Percentiles rank a stretch among this genome's conserved stretches.
Conservation (phyloP, 2,113 vertebrate genomes). For the Petroica traversi region DNA sequence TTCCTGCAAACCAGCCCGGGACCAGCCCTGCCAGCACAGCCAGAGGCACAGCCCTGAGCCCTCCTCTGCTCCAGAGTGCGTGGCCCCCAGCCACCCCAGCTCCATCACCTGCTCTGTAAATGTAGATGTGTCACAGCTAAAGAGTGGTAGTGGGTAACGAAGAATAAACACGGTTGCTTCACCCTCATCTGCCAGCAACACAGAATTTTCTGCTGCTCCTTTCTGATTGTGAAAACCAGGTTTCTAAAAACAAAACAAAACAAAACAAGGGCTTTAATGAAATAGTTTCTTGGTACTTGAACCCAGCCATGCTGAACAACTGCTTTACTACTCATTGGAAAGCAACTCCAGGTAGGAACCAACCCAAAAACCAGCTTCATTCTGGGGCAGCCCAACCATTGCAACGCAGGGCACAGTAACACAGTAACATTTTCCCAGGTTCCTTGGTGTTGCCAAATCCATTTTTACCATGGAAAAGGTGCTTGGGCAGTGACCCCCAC, state of each 20-base stretch:
- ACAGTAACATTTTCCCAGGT: background rate
- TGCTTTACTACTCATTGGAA: background rate
- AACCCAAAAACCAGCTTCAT: background rate
- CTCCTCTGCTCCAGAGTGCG: background rate
- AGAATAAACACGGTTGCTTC: background rate
- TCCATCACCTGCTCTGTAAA: background rate
- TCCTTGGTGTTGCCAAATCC: background rate
- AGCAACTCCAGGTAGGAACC: background rate
- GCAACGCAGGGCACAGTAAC: background rate
- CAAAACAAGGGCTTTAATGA: background rate
- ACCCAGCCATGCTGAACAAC: background rate
- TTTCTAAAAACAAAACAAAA: background rate
- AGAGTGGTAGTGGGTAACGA: background rate
- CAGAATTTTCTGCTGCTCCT: background rate
- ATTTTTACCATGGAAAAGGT: background rate
- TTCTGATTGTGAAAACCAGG: background rate
- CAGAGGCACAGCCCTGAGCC: background rate
- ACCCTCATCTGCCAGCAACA: background rate
- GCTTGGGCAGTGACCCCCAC: background rate
- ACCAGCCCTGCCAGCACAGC: background rate
- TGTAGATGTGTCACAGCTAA: background rate
- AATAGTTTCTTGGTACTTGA: background rate
- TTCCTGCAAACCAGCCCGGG: background rate
- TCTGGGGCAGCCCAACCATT: background rate
- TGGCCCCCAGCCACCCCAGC: background rate